Evolutionary conservation across 2,888 invertebrate species (phyloP), one percentile per base, ranked within the genome.

Genomic region (Halictus quadricinctus): DNA sequence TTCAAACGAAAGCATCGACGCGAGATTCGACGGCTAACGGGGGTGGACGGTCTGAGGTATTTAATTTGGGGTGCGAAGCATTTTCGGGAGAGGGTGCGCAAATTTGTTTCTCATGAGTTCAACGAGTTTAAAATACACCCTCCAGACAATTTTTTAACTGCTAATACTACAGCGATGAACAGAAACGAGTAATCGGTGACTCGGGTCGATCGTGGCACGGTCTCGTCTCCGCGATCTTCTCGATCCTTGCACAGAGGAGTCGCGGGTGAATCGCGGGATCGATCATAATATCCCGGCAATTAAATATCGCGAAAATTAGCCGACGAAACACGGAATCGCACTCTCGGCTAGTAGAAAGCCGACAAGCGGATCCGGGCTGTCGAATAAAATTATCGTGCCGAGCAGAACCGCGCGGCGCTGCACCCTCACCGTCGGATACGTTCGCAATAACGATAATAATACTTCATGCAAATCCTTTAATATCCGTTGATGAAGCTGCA

Each of bases 381-480:
- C 87, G 87, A 90, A 90, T 85, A 90, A 90, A 90, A 90, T 88
- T 83, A 90, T 90, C 90, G 86, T 80, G 80, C 77, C 83, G 77
- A 29, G 29, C 25, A 15, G 29, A 6, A 3, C 54, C 10, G 29
- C 25, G 82, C 75, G 79, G 86, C 10, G 21, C 54, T 21, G 79
- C 84, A 81, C 73, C 86, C 88, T 79, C 72, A 86, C 88, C 82
- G 76, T 83, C 82, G 89, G 90, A 89, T 90, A 89, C 90, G 92
- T 90, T 91, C 92, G 92, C 91, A 92, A 92, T 91, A 92, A 92
- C 91, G 91, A 92, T 92, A 92, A 93, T 93, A 93, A 94, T 94
- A 93, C 93, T 93, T 93, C 93, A 94, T 94, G 94, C 94, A 94
- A 94, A 94, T 94, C 94, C 93, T 94, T 94, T 94, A 94, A 94